phyloP scores from a whole-genome alignment of 2,113 vertebrate species.

The Plotosus lineatus region DNA sequence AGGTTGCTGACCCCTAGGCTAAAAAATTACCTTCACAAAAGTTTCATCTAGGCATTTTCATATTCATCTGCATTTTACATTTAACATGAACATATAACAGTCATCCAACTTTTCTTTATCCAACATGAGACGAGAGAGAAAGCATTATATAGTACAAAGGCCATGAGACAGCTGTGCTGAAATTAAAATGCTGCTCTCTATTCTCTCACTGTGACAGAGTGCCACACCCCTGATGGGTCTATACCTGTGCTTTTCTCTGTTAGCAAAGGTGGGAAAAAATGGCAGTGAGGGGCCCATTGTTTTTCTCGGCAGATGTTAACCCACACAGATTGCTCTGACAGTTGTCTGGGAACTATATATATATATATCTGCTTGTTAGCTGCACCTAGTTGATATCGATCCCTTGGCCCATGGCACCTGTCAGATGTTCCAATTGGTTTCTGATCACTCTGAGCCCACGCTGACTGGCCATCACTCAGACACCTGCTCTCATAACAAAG shows the following conservation, averaged over 20 bases:
- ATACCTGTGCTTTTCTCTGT: conserved; percentile 30
- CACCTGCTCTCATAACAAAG: conserved; percentile 7
- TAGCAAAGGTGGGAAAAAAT: conserved; percentile 31
- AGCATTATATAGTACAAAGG: conserved; percentile 21
- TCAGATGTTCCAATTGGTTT: conserved; percentile 43
- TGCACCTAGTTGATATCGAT: conserved; percentile 53
- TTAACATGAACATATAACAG: background rate
- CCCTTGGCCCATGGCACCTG: conserved; percentile 47
- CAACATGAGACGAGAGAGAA: background rate
- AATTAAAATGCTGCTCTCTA: conserved; percentile 28
- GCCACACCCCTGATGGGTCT: conserved; percentile 38
- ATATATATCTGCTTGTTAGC: conserved; percentile 60
- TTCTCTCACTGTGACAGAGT: conserved; percentile 37
- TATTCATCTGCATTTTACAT: background rate
- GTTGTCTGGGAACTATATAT: conserved; percentile 57
- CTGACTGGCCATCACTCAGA: conserved; percentile 28
- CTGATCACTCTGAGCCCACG: conserved; percentile 29
- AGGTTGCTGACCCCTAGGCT: too few relatives aligned
- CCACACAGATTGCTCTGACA: conserved; percentile 45
- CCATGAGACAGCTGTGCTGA: conserved; percentile 15
- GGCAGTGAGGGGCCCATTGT: conserved; percentile 40
- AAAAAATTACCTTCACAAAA: background rate
- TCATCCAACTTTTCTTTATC: background rate
- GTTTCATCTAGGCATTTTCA: background rate
- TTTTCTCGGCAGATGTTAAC: conserved; percentile 47